Conservation (phyloP, 2,888 invertebrate species). For the Diadegma fenestrale region DNA sequence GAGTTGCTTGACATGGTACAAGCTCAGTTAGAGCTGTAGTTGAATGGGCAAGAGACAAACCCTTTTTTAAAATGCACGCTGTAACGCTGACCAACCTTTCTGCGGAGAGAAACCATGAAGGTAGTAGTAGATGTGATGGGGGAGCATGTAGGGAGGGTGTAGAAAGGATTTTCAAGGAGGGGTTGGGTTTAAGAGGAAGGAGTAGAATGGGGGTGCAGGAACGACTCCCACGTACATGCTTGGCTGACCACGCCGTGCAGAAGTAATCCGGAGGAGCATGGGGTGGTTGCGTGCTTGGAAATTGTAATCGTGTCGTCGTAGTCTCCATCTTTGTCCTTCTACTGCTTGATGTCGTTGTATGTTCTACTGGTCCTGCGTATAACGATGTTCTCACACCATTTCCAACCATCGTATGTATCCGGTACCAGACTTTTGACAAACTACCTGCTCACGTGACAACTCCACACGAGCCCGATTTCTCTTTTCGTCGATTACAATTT, state of each 20-base stretch:
- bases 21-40: conserved; percentile 44
- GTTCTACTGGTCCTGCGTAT: conserved; percentile 36
- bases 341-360: conserved; percentile 34
- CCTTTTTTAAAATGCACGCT: conserved; percentile 65
- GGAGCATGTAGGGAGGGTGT: conserved; percentile 54
- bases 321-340: conserved; percentile 52
- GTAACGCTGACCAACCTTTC: conserved; percentile 52
- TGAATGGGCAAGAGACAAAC: conserved; percentile 54
- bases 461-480: conserved; percentile 27
- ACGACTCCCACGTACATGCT: conserved; percentile 69
- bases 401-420: conserved; percentile 46
- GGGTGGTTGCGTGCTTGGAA: conserved; percentile 76
- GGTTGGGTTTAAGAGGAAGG: conserved; percentile 27
- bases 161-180: conserved; percentile 52
- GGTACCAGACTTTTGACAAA: conserved; percentile 62
- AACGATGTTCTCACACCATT: conserved; percentile 55
- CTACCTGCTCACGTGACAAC: conserved; percentile 56
- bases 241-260: conserved; percentile 75
- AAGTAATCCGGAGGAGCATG: conserved; percentile 75
- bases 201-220: conserved; percentile 41
- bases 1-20: conserved; percentile 28
- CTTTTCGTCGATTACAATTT: conserved; percentile 53
- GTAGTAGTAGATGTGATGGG: conserved; percentile 38
- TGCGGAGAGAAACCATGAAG: conserved; percentile 39
- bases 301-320: conserved; percentile 72